Base-by-base conservation (phyloP, 2,797 vertebrate genomes). In the Odontamblyopus lacepedii region DNA sequence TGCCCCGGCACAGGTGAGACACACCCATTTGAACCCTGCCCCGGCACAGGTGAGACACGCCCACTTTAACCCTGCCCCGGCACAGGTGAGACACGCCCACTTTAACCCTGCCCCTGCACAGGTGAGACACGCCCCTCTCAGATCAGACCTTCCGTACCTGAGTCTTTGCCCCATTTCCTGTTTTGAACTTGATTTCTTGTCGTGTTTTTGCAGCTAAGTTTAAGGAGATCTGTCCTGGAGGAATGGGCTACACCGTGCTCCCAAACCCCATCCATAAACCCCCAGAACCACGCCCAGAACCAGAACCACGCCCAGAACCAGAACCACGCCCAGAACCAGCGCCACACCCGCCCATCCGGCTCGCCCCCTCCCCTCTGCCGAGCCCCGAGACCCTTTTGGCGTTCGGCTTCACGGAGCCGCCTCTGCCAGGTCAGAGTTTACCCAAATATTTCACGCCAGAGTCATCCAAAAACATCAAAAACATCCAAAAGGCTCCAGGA, bases 221-320 rank as follows among this genome's bases (percentile, higher is more conserved):
- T 93, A 98, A 98, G 94, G 96, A 98, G 93, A 98, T 97, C 90
- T 99, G 98, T 92, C 98, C 98, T 74, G 98, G 97, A 89, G 98
- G 98, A 91, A 97, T 98, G 97, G 98, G 98, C 87, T 99, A 99
- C 95, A 98, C 97, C 63, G 96, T 99, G 88, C 74, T 90, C 32
- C 83, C 91, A 70, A 92, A 92, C 66, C 90, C 85, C 4, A 88
- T 83, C 55, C 83, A 76, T 67, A 90, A 87, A 74, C 91, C n/a
- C 63, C 91, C 91, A 83, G 92, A 94, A 79, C 93, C 92, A 64
- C 91, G 90, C 76, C 92, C 94, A 63, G 27, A 27, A n/a, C 55
- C 55, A 9, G 55, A 26, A 8, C 55, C 56, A 29, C 56, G 27
- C 4, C 57, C 57, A 11, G 57, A 8, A n/a, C 53, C 32, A 35